A percentile compares a stretch with the other conserved stretches of the same genome.
phyloP scores from a whole-genome alignment of 2,888 invertebrate species.

The Aquatica leii region DNA sequence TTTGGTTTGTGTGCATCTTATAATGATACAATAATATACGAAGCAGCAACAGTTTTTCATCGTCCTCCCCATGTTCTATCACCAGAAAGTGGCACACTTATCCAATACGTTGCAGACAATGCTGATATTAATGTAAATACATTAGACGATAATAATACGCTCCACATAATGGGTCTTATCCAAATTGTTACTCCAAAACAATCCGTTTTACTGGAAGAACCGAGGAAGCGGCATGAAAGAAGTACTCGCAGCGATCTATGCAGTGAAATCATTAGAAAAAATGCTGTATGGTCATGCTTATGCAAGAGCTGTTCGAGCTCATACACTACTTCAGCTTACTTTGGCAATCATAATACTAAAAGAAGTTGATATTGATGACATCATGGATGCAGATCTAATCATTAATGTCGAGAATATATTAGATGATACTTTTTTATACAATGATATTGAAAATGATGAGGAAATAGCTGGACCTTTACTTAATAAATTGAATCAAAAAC shows the following conservation, averaged over 20 bases:
- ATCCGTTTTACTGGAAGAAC: background rate
- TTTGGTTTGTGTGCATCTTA: constrained; percentile 1
- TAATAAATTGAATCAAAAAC: constrained; percentile 46
- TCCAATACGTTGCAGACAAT: background rate
- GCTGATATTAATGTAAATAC: no score
- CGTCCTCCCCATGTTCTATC: no score
- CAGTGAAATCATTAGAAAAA: constrained; percentile 46
- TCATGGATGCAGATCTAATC: constrained; percentile 44
- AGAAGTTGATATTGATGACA: constrained; percentile 48
- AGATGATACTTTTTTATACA: constrained; percentile 46
- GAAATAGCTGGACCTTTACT: constrained; percentile 47
- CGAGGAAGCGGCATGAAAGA: constrained; percentile 55
- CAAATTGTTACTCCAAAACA: background rate
- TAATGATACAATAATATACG: no score
- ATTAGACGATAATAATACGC: no score
- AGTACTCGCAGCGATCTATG: constrained; percentile 36
- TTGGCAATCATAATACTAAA: constrained; percentile 50
- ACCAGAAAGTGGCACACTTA: background rate
- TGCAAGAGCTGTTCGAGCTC: constrained; percentile 39
- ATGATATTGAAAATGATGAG: constrained; percentile 51
- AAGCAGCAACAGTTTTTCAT: background rate
- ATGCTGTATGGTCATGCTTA: constrained; percentile 46
- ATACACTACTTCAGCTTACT: constrained; percentile 49
- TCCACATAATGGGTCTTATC: no score
- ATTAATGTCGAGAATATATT: constrained; percentile 42